Conservation (phyloP, 2,888 invertebrate species). For the Drosophila cognata region DNA sequence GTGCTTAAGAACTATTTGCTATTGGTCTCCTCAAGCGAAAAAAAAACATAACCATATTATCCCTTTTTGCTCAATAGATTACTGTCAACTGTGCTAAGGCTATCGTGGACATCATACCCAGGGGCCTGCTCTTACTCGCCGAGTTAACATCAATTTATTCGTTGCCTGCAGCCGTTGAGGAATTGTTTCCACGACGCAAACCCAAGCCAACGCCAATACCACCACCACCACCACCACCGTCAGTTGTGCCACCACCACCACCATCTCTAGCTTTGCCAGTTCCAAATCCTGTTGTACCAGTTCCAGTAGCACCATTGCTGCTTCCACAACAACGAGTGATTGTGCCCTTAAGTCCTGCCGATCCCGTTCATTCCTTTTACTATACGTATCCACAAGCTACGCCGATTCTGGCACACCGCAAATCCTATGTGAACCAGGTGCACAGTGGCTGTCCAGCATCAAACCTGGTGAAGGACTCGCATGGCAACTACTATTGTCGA, state of each 20-base stretch:
- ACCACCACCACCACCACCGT: conserved; percentile 29
- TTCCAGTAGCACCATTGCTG: conserved; percentile 15
- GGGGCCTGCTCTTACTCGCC: conserved; percentile 69
- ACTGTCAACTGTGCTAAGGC: conserved; percentile 72
- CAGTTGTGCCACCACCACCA: conserved; percentile 46
- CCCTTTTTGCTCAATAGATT: conserved; percentile 35
- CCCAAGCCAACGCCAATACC: conserved; percentile 43
- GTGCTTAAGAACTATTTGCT: neutral
- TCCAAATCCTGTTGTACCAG: conserved; percentile 10
- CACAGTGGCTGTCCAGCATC: conserved; percentile 62
- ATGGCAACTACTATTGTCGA: conserved; percentile 64
- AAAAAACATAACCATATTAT: neutral
- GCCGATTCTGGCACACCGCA: conserved; percentile 50
- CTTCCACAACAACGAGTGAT: conserved; percentile 44
- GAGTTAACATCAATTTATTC: conserved; percentile 78
- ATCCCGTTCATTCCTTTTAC: conserved; percentile 73
- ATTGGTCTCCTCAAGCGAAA: neutral
- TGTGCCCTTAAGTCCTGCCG: conserved; percentile 61
- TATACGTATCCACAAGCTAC: conserved; percentile 54
- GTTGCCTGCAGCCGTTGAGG: conserved; percentile 67
- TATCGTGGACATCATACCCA: conserved; percentile 70
- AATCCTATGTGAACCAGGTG: conserved; percentile 39
- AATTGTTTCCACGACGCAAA: conserved; percentile 55
- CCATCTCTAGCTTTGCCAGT: conserved; percentile 19
- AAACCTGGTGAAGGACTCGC: conserved; percentile 58